phyloP scores from a whole-genome alignment of 2,113 vertebrate genomes.

The Axis porcinus region DNA sequence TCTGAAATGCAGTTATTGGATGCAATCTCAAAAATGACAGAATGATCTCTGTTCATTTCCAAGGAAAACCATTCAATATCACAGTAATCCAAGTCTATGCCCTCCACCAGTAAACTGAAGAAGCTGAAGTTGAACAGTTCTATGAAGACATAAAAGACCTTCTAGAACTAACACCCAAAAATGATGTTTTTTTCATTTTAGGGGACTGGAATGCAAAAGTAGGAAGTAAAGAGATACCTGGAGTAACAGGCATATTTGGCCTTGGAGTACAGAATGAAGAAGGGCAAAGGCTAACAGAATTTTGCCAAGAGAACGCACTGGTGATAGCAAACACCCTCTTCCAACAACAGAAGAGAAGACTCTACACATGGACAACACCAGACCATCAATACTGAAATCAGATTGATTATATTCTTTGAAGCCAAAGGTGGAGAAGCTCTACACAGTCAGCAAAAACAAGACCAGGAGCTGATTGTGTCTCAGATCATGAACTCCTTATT shows the following conservation, averaged over 20 bases:
- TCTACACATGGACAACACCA: background rate
- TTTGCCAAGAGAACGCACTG: rapidly evolving
- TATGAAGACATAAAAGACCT: background rate
- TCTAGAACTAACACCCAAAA: background rate
- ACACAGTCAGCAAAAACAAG: background rate
- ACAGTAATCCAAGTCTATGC: background rate
- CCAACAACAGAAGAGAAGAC: background rate
- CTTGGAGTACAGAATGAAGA: background rate
- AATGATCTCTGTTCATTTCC: background rate
- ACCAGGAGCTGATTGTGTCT: background rate
- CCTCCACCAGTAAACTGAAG: background rate
- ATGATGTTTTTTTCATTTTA: background rate
- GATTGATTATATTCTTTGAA: background rate
- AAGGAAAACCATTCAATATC: background rate
- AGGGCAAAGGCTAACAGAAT: background rate
- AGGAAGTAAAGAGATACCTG: background rate
- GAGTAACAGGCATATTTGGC: background rate
- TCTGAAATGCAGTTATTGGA: background rate
- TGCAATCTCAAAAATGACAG: background rate
- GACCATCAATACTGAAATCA: background rate
- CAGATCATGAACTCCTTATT: background rate
- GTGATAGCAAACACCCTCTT: background rate
- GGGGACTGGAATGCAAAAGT: background rate
- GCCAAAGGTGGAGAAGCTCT: background rate
- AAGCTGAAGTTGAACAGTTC: background rate